Evolutionary conservation across 2,113 vertebrate genomes (phyloP), one percentile per base, ranked within the genome.

Genomic region (Motacilla tschutschensis): DNA sequence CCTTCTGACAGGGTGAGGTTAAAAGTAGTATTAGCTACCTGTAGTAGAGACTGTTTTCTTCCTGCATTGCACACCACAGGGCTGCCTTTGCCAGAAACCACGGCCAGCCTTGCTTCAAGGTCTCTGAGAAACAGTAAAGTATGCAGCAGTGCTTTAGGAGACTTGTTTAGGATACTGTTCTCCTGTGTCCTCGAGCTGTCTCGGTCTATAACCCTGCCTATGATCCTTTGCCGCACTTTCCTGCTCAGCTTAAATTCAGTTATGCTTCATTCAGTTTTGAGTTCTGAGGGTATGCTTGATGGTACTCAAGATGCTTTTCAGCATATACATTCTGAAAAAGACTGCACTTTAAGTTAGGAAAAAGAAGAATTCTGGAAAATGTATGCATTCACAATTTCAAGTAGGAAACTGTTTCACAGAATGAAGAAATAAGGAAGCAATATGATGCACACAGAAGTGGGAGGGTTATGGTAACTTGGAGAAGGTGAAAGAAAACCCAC

Each of bases 351-450:
- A 41, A 51, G 8, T 51, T 24, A 33, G 10, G 14, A 60, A 46
- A 51, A 60, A 69, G 14, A 69, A 14, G 11, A 29, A 7, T 58
- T 71, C 15, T 67, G 36, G 25, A 50, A 55, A 64, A 67, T 60
- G 7, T 0, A 0, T 67, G 46, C 9, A 5, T 73, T 79, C 18
- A 35, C 28, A 43, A 7, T 74, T 24, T 73, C 21, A 43, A 18
- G 14, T n/a, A 44, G 69, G 31, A 83, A 64, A 26, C 17, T 20
- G 28, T 44, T 35, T 9, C 1, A 3, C 60, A 38, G 38, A 43
- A 17, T 55, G 50, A 31, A 63, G 35, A 35, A n/a, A 33, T 75
- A 14, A 10, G 28, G 22, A 48, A 62, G 28, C 51, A 44, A 6
- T 73, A 10, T n/a, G 7, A 12, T 64, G 6, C 16, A 16, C 14